Evolutionary conservation across 2,113 vertebrate genomes (phyloP).

Genomic region (Pandion haliaetus): DNA sequence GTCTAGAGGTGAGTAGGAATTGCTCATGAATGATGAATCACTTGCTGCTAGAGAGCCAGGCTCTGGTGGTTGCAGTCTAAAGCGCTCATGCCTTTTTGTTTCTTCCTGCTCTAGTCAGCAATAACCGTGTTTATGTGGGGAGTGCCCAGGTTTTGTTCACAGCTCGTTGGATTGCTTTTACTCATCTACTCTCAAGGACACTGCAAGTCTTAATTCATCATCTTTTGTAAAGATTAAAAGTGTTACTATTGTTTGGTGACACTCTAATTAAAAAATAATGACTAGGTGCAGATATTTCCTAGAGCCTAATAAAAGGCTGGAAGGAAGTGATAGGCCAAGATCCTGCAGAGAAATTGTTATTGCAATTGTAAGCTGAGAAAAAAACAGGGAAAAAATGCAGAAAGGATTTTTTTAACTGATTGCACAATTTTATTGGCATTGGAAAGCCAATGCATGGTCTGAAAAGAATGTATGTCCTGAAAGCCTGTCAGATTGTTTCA

Average conservation of each 20-base stretch:
- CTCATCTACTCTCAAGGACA: background rate
- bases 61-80: background rate
- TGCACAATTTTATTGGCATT: background rate
- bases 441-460: background rate
- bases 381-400: background rate
- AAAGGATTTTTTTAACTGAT: background rate
- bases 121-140: background rate
- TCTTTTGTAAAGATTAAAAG: background rate
- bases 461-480: background rate
- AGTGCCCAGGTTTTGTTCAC: background rate
- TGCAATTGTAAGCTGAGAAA: background rate
- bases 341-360: background rate
- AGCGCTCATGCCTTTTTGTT: background rate
- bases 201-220: background rate
- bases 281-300: background rate
- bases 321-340: background rate
- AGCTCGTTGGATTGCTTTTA: background rate
- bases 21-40: background rate
- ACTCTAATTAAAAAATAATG: background rate
- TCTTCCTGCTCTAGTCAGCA: background rate
- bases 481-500: background rate
- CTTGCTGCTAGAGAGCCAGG: background rate
- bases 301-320: background rate
- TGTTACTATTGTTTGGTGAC: background rate
- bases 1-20: background rate